Base-by-base conservation (phyloP, 2,888 invertebrate genomes). In the Eristalis pertinax region DNA sequence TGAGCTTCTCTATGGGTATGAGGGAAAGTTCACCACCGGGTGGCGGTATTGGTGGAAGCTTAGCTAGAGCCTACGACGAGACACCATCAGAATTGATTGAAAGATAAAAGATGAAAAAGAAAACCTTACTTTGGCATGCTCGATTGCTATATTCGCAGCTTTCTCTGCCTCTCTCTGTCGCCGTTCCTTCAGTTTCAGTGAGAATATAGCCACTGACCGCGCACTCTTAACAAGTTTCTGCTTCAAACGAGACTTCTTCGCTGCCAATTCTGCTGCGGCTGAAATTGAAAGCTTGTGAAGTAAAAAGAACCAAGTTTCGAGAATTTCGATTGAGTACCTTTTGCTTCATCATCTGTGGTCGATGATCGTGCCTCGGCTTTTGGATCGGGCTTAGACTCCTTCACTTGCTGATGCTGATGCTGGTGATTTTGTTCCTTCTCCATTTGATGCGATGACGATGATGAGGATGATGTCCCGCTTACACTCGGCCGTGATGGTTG, bases 151-250 rank as follows among this genome's bases (percentile, higher is more conserved):
- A 82, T 95, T 95, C 35, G 95, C 95, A 81, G 95, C 96, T 74
- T 94, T 93, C 85, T 95, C 95, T 0, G 97, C 97, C 91, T 97
- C 97, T 38, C 96, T 93, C 77, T 97, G 97, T 74, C 96, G 94
- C n/a, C 96, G 94, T 90, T 96, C 96, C 90, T 96, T 96, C 87
- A 97, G 93, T 78, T 97, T 97, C 69, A 97, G 93, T 5, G 97
- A 97, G 93, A 97, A 97, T 91, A 97, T 97, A 5, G 97, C 97
- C 62, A 97, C 97, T 0, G 97, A 97, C 15, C 97, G 94, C 7
- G 97, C 97, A 70, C 97, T 95, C 92, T 97, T 97, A 93, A 97
- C 96, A 32, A 97, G 92, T 89, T 95, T 95, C 68, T 97, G 97
- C 91, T 96, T 96, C 22, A 96, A 95, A 15, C 95, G 94, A 50